Conservation (phyloP, 2,113 vertebrate species). For the Bucco capensis region DNA sequence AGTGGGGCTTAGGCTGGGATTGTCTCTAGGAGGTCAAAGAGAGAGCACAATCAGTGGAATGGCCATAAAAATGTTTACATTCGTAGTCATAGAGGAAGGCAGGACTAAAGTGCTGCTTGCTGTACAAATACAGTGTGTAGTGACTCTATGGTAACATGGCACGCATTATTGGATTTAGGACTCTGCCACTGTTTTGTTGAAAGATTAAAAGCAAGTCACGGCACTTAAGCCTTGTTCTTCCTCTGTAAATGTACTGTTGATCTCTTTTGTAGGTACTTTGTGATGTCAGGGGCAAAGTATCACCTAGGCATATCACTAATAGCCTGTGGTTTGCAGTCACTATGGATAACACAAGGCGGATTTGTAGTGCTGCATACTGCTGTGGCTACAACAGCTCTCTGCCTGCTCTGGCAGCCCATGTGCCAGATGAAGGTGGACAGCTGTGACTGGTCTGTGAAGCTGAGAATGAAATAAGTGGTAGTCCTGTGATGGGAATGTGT, state of each 20-base stretch:
- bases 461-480: background rate
- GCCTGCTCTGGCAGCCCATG: background rate
- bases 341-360: background rate
- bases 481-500: background rate
- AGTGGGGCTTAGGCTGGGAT: background rate
- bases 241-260: background rate
- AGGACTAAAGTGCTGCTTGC: background rate
- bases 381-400: background rate
- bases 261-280: background rate
- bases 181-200: background rate
- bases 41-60: background rate
- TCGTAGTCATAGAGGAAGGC: background rate
- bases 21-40: background rate
- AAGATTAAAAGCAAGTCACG: background rate
- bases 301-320: background rate
- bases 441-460: background rate
- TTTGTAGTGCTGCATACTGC: background rate
- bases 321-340: background rate
- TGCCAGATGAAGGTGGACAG: background rate
- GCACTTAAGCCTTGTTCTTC: background rate
- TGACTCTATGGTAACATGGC: conserved; percentile 3
- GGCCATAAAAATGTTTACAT: background rate
- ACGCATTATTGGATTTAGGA: background rate
- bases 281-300: background rate
- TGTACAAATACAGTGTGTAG: background rate